Conservation (phyloP, 2,888 invertebrate species). For the Diadromus collaris region DNA sequence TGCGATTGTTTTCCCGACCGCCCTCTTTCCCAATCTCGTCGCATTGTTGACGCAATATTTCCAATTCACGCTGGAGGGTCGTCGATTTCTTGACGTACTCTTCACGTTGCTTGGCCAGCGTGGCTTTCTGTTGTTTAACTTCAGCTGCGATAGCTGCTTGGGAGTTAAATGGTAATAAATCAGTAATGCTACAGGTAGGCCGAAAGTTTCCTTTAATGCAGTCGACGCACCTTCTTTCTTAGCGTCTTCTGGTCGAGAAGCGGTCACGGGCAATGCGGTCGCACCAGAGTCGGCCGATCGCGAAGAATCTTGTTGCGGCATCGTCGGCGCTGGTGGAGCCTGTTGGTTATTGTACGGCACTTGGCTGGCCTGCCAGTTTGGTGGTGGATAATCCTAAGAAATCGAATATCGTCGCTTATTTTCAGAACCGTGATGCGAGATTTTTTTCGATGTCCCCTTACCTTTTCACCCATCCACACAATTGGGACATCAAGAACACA, state of each 20-base stretch:
- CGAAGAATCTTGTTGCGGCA: slow-evolving; percentile 68
- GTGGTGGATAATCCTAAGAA: slow-evolving; percentile 77
- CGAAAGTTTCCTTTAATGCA: no score
- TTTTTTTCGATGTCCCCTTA: slow-evolving; percentile 66
- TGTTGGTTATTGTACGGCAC: slow-evolving; percentile 77
- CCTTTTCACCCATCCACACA: slow-evolving; percentile 71
- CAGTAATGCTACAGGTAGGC: no score
- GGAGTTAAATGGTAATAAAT: not conserved
- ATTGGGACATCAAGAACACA: slow-evolving; percentile 71
- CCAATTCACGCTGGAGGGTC: slow-evolving; percentile 89
- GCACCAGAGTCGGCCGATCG: slow-evolving; percentile 70
- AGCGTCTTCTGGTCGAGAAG: slow-evolving; percentile 76
- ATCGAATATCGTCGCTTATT: slow-evolving; percentile 63
- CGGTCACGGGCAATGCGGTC: slow-evolving; percentile 66
- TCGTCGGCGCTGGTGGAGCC: slow-evolving; percentile 72
- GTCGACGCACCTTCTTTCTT: slow-evolving; percentile 78
- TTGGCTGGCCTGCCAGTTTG: slow-evolving; percentile 77
- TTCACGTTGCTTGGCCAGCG: slow-evolving; percentile 89
- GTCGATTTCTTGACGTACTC: slow-evolving; percentile 90
- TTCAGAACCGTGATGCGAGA: slow-evolving; percentile 27
- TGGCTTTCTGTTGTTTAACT: slow-evolving; percentile 91
- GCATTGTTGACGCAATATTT: slow-evolving; percentile 89
- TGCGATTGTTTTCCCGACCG: slow-evolving; percentile 89
- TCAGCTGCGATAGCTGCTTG: slow-evolving; percentile 89
- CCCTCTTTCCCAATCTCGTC: slow-evolving; percentile 88